phyloP scores from a whole-genome alignment of 2,113 vertebrate genomes.

The Numida meleagris region DNA sequence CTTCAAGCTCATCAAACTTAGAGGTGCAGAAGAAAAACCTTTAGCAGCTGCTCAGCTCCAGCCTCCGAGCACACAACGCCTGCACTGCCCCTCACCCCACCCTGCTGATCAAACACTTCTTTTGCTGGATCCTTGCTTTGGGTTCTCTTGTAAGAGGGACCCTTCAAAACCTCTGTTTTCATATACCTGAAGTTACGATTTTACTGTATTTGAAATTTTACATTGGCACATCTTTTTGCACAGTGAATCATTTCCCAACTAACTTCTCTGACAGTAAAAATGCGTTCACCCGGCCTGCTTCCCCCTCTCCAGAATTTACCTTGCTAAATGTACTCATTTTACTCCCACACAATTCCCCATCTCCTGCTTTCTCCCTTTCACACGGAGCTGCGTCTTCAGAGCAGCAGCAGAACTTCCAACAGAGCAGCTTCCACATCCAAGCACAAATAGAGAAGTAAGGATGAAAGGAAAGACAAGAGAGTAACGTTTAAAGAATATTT shows the following conservation, averaged over 20 bases:
- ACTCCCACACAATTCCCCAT: not conserved
- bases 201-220: not conserved
- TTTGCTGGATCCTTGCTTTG: not conserved
- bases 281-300: not conserved
- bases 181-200: not conserved
- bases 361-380: not conserved
- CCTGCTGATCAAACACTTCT: not conserved
- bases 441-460: not conserved
- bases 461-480: not conserved
- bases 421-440: not conserved
- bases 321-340: constrained; percentile 31
- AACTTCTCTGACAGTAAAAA: not conserved
- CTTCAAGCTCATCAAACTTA: not conserved
- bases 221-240: not conserved
- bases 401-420: not conserved
- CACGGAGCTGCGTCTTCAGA: not conserved
- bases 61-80: not conserved
- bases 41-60: not conserved
- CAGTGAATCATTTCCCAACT: not conserved
- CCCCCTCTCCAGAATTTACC: not conserved
- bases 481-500: not conserved
- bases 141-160: not conserved
- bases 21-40: not conserved
- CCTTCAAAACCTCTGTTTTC: not conserved
- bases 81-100: not conserved